A percentile compares a stretch with the other conserved stretches of the same genome.
Evolutionary conservation across 2,797 vertebrate genomes (phyloP).

Genomic region (Anabacerthia variegaticeps): DNA sequence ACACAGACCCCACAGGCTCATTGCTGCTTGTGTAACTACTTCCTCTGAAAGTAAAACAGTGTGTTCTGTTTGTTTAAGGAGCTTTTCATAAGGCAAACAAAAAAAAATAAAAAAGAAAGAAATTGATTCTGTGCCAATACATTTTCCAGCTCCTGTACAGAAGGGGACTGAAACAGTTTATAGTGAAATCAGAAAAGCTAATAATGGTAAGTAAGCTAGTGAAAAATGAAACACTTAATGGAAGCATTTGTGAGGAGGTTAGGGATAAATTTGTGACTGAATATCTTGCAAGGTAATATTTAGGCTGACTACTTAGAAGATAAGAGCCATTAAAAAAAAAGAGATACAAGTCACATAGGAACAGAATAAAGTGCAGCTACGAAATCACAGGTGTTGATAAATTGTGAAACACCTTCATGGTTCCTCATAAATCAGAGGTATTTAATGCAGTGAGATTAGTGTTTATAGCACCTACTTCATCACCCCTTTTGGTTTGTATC

Average conservation of each 20-base stretch:
- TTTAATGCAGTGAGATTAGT: not conserved
- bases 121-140: slow-evolving; percentile 70
- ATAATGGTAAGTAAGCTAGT: slow-evolving; percentile 83
- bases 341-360: not conserved
- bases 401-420: not conserved
- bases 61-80: slow-evolving; percentile 43
- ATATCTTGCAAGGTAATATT: not conserved
- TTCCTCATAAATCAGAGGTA: not conserved
- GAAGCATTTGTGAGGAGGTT: not conserved
- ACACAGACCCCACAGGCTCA: not conserved
- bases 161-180: slow-evolving; percentile 93
- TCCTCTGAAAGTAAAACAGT: slow-evolving; percentile 13
- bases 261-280: not conserved
- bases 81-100: not conserved
- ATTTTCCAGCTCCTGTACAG: slow-evolving; percentile 82
- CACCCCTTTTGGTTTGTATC: not conserved
- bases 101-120: not conserved
- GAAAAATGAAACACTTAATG: slow-evolving; percentile 29
- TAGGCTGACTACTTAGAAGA: not conserved
- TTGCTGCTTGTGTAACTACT: not conserved
- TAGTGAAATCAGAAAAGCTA: slow-evolving; percentile 90
- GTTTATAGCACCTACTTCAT: not conserved
- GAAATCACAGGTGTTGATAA: not conserved
- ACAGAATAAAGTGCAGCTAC: not conserved
- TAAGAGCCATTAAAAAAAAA: not conserved